Percentiles rank a stretch among this genome's conserved stretches.
Evolutionary conservation across 2,113 vertebrate genomes (phyloP).

Genomic region (Catharus minimus): DNA sequence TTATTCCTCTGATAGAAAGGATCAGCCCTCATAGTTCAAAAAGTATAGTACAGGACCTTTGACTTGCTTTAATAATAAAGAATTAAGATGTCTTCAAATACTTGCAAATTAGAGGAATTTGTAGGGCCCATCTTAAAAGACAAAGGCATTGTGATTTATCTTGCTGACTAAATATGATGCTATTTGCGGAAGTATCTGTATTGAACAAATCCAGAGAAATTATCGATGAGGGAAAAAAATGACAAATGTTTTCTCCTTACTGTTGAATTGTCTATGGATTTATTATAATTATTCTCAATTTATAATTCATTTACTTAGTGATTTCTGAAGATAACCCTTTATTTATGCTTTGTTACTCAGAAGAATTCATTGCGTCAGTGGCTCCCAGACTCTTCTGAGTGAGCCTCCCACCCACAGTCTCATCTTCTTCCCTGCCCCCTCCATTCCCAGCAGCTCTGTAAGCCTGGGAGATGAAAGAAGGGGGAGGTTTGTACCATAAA

Average conservation of each 20-base stretch:
- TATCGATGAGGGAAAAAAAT: neutral
- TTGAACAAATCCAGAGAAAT: neutral
- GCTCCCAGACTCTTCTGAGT: neutral
- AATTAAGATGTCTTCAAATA: neutral
- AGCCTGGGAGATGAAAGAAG: neutral
- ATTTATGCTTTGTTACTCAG: neutral
- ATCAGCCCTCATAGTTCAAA: neutral
- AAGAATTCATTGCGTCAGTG: neutral
- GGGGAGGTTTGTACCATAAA: neutral
- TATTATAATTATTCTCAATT: neutral
- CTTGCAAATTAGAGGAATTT: neutral
- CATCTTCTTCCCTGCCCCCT: neutral
- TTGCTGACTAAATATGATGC: neutral
- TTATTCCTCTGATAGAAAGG: neutral
- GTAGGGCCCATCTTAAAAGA: neutral
- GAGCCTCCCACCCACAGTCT: neutral
- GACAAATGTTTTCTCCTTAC: neutral
- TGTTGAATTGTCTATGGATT: neutral
- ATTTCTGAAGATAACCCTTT: neutral
- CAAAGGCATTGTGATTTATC: neutral
- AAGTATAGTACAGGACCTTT: neutral
- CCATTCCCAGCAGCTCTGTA: neutral
- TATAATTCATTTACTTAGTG: neutral
- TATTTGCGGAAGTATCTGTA: neutral
- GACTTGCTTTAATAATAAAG: neutral